These are phyloP conservation scores for Globia sparganii DNA, from an alignment of 2,888 invertebrate species.

Conservation along the genomic window DNA sequence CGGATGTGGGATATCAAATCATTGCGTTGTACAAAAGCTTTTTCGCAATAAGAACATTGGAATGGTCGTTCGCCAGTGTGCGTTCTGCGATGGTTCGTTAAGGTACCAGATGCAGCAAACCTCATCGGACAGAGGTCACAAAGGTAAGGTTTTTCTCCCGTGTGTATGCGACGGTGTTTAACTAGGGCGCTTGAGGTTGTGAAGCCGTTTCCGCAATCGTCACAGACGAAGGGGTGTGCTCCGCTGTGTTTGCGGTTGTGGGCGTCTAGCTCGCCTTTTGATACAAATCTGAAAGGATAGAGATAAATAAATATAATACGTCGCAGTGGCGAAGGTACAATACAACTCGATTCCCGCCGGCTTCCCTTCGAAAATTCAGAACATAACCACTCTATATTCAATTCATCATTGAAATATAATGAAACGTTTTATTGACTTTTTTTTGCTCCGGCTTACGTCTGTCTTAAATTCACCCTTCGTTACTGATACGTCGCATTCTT, in stretches of 20 bases:
- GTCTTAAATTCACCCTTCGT: too few species aligned
- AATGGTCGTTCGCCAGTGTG: conserved; percentile 91
- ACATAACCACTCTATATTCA: too few species aligned
- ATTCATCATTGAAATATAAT: too few species aligned
- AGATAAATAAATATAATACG: too few species aligned
- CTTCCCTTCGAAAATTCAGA: too few species aligned
- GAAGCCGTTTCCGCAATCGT: conserved; percentile 89
- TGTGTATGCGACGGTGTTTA: conserved; percentile 90
- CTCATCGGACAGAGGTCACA: conserved; percentile 91
- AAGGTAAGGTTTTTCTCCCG: conserved; percentile 90
- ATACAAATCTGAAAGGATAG: conserved; percentile 81
- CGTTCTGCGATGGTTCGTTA: conserved; percentile 90
- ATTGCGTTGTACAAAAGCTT: conserved; percentile 90
- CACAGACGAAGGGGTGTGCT: conserved; percentile 91
- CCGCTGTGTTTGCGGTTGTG: conserved; percentile 91
- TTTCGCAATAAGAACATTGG: conserved; percentile 89
- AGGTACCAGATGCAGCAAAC: conserved; percentile 89
- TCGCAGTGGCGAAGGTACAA: too few species aligned
- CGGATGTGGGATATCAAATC: conserved; percentile 90
- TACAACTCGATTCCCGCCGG: too few species aligned
- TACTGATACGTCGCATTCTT: too few species aligned
- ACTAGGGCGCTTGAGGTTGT: conserved; percentile 91
- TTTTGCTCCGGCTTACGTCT: too few species aligned
- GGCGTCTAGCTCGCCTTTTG: conserved; percentile 89
- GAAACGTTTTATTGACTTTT: too few species aligned